Evolutionary conservation across 1,140 invertebrate genomes (phyloP), one percentile per base, ranked within the genome.

Genomic region (Eulimnadia texana): DNA sequence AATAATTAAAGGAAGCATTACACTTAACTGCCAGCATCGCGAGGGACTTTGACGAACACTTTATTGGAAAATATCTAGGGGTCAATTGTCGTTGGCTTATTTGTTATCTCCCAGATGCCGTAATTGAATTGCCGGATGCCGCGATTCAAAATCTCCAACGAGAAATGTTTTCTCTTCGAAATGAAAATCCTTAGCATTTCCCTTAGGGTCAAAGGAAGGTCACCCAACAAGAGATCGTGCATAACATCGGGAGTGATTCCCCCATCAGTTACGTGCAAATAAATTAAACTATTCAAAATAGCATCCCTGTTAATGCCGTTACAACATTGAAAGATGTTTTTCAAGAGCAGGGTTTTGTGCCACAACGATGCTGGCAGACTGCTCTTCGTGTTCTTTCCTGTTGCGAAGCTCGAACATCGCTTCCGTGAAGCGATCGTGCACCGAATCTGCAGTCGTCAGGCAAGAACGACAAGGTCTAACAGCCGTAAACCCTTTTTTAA

Each of bases 251-350:
- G 55, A 10, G 27, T 29, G 20, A 63, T 25, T 42, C 42, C 22
- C 23, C 25, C 6, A n/a, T 24, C 33, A 3, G 54, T 47, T 23
- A 60, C 47, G 33, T 63, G 20, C 20, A 58, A 42, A 27, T 58
- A 61, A 19, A 29, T 63, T 13, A 63, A 47, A 11, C 60, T 55
- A 60, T 63, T 63, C 13, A 63, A 60, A 27, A 60, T 25, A 25
- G 28, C 24, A 23, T 63, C 42, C 2, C 33, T 22, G 20, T 62
- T 63, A 16, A 63, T 24, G 20, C 58, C 58, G 47, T 60, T 49
- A n/a, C 47, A 49, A 23, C 25, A 49, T 16, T 47, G n/a, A 27
- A 50, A 60, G 50, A n/a, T 60, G 58, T 24, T 60, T 42, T 42
- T 42, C 33, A 6, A 42, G 33, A 42, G 33, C 16, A 9, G 6